These are phyloP conservation scores for Leptonema lineaticorne DNA, from an alignment of 1,140 invertebrate genomes.

Conservation along the genomic window DNA sequence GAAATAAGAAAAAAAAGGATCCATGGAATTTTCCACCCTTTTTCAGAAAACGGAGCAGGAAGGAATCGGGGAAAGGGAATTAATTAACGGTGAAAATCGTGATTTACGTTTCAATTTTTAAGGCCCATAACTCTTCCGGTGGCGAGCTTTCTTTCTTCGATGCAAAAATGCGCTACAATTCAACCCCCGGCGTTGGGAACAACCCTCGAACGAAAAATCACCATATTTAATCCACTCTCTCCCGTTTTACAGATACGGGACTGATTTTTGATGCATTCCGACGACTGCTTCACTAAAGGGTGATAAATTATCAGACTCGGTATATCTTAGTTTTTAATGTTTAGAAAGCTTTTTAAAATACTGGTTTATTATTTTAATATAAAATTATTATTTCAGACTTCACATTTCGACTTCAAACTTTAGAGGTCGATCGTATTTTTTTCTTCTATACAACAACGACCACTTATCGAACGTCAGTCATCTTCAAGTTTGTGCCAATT, in stretches of 20 bases:
- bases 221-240: background rate
- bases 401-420: too few species aligned
- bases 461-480: conserved; percentile 13
- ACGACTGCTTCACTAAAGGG: too few species aligned
- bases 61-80: conserved; percentile 36
- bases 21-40: background rate
- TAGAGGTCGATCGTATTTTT: background rate
- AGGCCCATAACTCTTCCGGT: conserved; percentile 37
- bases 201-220: background rate
- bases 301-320: too few species aligned
- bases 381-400: conserved; percentile 7
- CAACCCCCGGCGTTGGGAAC: background rate
- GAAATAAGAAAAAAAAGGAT: too few species aligned
- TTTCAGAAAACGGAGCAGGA: background rate
- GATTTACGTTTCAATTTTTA: conserved; percentile 43
- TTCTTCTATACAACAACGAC: background rate
- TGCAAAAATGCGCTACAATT: conserved; percentile 23
- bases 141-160: conserved; percentile 29
- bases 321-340: too few species aligned
- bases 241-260: too few species aligned
- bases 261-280: too few species aligned
- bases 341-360: too few species aligned
- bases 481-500: conserved; percentile 32
- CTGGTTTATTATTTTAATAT: background rate
- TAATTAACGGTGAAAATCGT: conserved; percentile 41